Evolutionary conservation across 2,797 vertebrate species (phyloP), one percentile per base, ranked within the genome.

Genomic region (Gymnoscopelus microlampas): DNA sequence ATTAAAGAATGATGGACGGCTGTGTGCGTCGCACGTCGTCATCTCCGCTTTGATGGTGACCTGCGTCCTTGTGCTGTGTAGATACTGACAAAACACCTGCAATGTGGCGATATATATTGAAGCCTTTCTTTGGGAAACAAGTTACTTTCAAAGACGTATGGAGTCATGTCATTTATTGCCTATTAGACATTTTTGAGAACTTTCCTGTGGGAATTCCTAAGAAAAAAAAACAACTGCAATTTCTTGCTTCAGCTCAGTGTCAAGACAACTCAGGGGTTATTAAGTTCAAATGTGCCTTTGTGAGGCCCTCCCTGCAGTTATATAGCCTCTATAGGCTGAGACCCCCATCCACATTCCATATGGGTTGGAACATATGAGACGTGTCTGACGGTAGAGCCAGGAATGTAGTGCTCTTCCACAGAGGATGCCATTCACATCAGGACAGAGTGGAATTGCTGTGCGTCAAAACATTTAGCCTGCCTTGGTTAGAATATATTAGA

Each of bases 201-300:
- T 39, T 19, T 19, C 19, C 19, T 19, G 1, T 19, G 19, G 19
- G 19, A 19, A 19, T 19, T 19, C 19, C 19, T 19, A 19, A 19
- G 19, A 19, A 19, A 19, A 19, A 19, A 19, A 19, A 19, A 19
- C 19, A 10, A 10, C 39, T 9, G 8, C 39, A 44, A 10, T 0
- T 44, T 5, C n/a, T 50, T 75, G 71, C 49, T 66, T 48, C 62
- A 77, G 73, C n/a, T 53, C 19, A 2, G 35, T n/a, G 24, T 70
- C 14, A 10, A 55, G 15, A 67, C 75, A 51, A 53, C 71, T 8
- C 9, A 51, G 29, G 5, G 75, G 83, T 88, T 70, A 81, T 10
- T 49, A 29, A 69, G 85, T 88, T 87, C 65, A 79, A 10, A 14
- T 49, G 1, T 55, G 61, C 66, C 62, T 48, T 11, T 80, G 49